These are phyloP conservation scores for Crenuchus spilurus DNA, from an alignment of 2,797 vertebrate genomes.

Conservation along the genomic window DNA sequence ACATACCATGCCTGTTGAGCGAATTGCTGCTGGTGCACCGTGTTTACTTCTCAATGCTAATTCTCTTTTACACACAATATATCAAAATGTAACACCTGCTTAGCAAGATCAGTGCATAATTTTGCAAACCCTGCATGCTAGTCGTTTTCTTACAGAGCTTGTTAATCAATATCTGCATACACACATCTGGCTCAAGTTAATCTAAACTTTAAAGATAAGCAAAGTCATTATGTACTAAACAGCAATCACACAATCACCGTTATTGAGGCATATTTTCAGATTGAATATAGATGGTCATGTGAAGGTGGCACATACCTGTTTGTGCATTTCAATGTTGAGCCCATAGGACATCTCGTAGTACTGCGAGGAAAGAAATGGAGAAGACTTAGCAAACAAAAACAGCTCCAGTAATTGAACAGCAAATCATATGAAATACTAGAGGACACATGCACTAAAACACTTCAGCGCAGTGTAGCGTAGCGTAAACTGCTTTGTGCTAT, in stretches of 20 bases:
- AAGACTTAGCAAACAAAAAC: slow-evolving; percentile 27
- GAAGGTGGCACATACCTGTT: slow-evolving; percentile 88
- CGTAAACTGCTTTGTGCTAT: background rate
- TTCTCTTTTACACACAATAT: too few species aligned
- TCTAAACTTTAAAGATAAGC: slow-evolving; percentile 3
- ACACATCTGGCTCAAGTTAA: background rate
- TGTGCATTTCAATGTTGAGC: slow-evolving; percentile 99
- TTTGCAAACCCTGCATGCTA: background rate
- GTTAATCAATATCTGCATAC: background rate
- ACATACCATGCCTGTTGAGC: background rate
- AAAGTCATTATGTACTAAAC: too few species aligned
- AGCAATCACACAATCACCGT: background rate
- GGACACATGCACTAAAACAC: slow-evolving; percentile 1
- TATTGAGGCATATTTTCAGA: too few species aligned
- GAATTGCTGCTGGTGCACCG: too few species aligned
- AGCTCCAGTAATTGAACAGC: background rate
- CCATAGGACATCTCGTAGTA: slow-evolving; percentile 93
- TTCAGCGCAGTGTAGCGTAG: background rate
- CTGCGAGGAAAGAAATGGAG: slow-evolving; percentile 20
- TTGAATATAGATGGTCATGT: background rate
- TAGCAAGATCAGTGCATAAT: too few species aligned
- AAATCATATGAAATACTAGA: slow-evolving; percentile 8
- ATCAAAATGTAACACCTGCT: too few species aligned
- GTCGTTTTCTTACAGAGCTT: background rate
- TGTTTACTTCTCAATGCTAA: too few species aligned